Percentiles rank a stretch among this genome's conserved stretches.
Conservation (phyloP, 2,113 vertebrate genomes). For the Myotis yumanensis region DNA sequence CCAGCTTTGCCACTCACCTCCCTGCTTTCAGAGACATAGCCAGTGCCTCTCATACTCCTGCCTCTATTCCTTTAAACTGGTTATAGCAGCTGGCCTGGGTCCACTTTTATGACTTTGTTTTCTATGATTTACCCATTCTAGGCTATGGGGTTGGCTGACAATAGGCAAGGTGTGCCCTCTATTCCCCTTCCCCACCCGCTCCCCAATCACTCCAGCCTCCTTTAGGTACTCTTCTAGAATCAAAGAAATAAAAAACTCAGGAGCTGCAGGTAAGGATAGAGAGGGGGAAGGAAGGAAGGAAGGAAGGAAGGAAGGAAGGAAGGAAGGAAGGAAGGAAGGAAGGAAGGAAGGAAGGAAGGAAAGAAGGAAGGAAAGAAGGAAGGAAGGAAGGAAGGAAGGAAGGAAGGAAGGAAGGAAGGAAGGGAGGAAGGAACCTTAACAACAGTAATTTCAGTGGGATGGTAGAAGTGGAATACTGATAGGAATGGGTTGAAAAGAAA, state of each 20-base stretch:
- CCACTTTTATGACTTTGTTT: neutral
- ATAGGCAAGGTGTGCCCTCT: neutral
- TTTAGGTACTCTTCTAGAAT: neutral
- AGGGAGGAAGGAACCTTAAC: neutral
- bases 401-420: neutral
- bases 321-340: neutral
- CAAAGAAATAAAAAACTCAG: neutral
- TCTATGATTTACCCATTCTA: neutral
- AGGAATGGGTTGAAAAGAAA: neutral
- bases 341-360: neutral
- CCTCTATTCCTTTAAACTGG: neutral
- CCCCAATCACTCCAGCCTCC: neutral
- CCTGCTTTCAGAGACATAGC: neutral
- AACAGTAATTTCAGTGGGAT: neutral
- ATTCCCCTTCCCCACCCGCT: too few species aligned
- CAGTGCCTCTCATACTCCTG: neutral
- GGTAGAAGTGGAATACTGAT: neutral
- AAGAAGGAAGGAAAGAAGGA: too few species aligned
- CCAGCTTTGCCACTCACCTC: neutral
- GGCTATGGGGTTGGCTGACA: neutral
- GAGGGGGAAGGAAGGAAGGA: too few species aligned
- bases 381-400: neutral
- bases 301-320: neutral
- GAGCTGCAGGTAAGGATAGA: neutral
- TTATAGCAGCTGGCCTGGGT: neutral